Evolutionary conservation across 2,113 vertebrate species (phyloP).

Genomic region (Glaucidium brasilianum): DNA sequence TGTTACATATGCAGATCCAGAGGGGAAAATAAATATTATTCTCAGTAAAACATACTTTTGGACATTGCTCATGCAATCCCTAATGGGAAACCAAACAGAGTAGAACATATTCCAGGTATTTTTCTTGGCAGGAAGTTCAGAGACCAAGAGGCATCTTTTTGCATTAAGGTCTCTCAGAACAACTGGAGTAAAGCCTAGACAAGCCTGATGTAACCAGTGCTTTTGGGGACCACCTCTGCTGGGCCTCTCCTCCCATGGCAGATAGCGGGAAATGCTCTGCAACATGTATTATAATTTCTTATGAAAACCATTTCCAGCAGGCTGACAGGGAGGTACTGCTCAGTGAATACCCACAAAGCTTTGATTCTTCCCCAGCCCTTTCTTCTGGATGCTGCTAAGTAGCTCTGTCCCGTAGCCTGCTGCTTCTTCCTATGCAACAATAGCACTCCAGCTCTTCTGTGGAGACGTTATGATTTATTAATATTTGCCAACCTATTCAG

Average conservation of each 20-base stretch:
- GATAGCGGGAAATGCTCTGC: neutral
- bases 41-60: neutral
- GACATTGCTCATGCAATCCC: neutral
- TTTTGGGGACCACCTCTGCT: neutral
- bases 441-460: neutral
- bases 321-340: neutral
- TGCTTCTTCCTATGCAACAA: neutral
- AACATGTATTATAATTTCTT: too few relatives aligned
- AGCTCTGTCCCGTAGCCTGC: neutral
- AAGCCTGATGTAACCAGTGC: neutral
- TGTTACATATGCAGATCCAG: neutral
- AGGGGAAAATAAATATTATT: neutral
- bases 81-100: neutral
- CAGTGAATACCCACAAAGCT: accelerated
- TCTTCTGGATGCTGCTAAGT: neutral
- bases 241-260: neutral
- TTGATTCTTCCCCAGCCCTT: neutral
- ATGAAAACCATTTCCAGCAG: accelerated
- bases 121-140: neutral
- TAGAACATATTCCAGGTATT: neutral
- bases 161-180: neutral
- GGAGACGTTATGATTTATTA: neutral
- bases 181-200: neutral
- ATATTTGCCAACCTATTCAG: neutral
- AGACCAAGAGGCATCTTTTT: neutral